Percentiles rank a stretch among this genome's conserved stretches.
Conservation (phyloP, 2,113 vertebrate species). For the Pygathrix nemaeus region DNA sequence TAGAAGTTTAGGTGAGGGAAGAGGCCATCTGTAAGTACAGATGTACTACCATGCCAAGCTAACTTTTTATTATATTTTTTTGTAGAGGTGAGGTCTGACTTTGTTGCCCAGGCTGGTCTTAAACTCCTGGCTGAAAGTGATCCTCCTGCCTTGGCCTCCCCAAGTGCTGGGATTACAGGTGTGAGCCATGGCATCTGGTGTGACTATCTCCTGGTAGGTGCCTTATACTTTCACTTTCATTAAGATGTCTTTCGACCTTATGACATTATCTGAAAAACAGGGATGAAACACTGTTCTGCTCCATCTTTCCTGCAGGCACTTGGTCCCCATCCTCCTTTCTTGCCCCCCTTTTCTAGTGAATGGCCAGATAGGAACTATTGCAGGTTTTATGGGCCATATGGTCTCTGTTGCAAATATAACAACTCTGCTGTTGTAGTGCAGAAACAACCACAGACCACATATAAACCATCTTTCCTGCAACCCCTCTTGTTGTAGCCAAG, state of each 20-base stretch:
- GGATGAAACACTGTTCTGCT: too few relatives aligned
- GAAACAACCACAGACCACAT: not conserved
- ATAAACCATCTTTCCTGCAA: not conserved
- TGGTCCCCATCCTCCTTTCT: not conserved
- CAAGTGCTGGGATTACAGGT: too few relatives aligned
- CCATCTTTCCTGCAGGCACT: too few relatives aligned
- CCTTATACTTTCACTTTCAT: not conserved
- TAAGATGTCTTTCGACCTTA: not conserved
- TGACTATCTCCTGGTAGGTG: not conserved
- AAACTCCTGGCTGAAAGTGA: too few relatives aligned
- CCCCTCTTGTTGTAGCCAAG: rapidly evolving
- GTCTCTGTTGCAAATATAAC: not conserved
- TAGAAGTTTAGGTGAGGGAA: too few relatives aligned
- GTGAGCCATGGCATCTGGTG: not conserved
- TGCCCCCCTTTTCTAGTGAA: not conserved
- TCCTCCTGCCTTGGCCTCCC: too few relatives aligned
- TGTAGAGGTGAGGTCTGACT: too few relatives aligned
- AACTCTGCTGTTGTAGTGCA: not conserved
- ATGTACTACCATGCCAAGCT: too few relatives aligned
- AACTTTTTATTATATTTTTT: too few relatives aligned
- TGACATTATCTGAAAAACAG: not conserved
- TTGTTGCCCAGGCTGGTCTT: too few relatives aligned
- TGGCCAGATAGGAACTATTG: not conserved
- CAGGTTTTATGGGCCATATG: not conserved
- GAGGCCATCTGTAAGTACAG: too few relatives aligned